Percentiles rank a stretch among this genome's conserved stretches.
Conservation (phyloP, 2,797 vertebrate species). For the Coreius guichenoti region DNA sequence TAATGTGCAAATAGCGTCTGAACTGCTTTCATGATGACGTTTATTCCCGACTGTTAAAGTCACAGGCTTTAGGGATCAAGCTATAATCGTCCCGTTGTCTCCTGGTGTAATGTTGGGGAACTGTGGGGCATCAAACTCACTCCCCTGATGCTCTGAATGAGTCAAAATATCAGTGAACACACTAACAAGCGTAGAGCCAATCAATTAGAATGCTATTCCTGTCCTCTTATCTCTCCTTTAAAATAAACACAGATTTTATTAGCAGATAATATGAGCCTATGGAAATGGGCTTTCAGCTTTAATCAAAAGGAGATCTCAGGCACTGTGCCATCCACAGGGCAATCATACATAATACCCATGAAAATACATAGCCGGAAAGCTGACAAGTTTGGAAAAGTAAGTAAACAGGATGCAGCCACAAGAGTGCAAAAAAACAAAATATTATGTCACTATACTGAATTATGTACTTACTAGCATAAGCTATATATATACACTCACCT, state of each 20-base stretch:
- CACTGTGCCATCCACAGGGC: neutral
- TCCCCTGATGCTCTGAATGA: constrained; percentile 14
- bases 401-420: too few relatives aligned
- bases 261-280: constrained; percentile 7
- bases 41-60: neutral
- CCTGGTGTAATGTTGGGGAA: constrained; percentile 5
- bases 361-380: neutral
- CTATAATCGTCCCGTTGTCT: neutral
- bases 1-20: neutral
- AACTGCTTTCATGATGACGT: constrained; percentile 10
- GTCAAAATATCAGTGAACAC: constrained; percentile 12
- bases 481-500: too few relatives aligned
- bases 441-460: too few relatives aligned
- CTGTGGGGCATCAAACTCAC: neutral
- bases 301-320: constrained; percentile 23
- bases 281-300: constrained; percentile 11
- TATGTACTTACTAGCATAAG: too few relatives aligned
- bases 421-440: too few relatives aligned
- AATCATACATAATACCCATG: constrained; percentile 25
- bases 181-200: constrained; percentile 27
- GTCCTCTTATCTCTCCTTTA: constrained; percentile 8
- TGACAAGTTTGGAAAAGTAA: constrained; percentile 5
- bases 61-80: constrained; percentile 2
- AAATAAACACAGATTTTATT: constrained; percentile 11
- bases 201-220: constrained; percentile 31